Conservation (phyloP, 2,888 invertebrate species). For the Protophormia terraenovae region DNA sequence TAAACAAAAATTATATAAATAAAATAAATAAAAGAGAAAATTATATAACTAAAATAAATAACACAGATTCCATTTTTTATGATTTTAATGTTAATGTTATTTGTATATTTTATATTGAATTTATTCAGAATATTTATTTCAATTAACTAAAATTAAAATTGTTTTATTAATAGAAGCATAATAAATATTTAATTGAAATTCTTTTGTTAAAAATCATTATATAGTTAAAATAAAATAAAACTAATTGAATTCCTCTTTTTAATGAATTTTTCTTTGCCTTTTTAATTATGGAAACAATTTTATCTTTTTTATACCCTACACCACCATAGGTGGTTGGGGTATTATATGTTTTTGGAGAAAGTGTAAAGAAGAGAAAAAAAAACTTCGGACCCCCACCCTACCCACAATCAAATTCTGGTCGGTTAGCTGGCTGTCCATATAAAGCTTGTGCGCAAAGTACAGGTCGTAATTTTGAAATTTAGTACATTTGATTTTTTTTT, state of each 20-base stretch:
- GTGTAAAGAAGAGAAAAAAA: no score
- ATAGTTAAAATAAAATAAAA: slow-evolving; percentile 11
- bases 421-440: no score
- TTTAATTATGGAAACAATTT: background rate
- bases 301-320: no score
- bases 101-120: slow-evolving; percentile 26
- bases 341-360: no score
- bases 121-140: slow-evolving; percentile 33
- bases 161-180: slow-evolving; percentile 2
- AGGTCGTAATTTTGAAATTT: no score
- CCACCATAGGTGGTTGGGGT: no score
- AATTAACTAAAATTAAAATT: slow-evolving; percentile 44
- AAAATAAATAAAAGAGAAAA: no score
- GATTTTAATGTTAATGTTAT: slow-evolving; percentile 31
- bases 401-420: no score
- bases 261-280: background rate
- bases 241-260: background rate
- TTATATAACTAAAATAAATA: slow-evolving; percentile 27
- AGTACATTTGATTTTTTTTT: no score
- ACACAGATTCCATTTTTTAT: slow-evolving; percentile 53
- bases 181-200: background rate
- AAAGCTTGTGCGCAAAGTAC: no score
- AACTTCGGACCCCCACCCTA: no score
- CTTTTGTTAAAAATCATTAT: slow-evolving; percentile 13
- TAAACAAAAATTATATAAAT: slow-evolving; percentile 10